Evolutionary conservation across 2,797 vertebrate genomes (phyloP).

Genomic region (Anniella stebbinsi): DNA sequence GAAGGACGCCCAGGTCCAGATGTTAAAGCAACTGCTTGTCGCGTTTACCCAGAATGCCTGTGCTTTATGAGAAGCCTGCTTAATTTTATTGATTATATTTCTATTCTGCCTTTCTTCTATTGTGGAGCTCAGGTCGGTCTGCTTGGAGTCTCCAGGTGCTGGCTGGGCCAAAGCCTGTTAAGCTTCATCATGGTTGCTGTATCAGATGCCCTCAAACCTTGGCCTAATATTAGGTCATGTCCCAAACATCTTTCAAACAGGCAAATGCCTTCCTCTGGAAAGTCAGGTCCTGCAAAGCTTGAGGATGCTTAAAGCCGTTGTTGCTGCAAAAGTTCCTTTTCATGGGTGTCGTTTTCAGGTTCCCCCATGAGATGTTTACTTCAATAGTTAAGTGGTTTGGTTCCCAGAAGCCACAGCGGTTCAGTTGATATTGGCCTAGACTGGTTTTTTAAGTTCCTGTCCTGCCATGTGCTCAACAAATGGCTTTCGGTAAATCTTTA

Average conservation of each 20-base stretch:
- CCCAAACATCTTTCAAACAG: not conserved
- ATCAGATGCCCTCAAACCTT: not conserved
- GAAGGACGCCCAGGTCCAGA: not conserved
- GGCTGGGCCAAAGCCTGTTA: not conserved
- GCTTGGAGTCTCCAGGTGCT: not conserved
- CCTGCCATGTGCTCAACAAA: not conserved
- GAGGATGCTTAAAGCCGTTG: not conserved
- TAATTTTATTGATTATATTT: not conserved
- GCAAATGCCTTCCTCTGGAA: not conserved
- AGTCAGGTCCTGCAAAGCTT: not conserved
- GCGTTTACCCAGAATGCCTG: not conserved
- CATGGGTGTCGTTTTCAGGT: not conserved
- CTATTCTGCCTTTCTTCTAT: not conserved
- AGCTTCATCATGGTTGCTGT: not conserved
- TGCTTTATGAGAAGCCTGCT: not conserved
- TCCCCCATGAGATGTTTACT: not conserved
- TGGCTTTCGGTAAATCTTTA: not conserved
- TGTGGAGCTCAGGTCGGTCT: not conserved
- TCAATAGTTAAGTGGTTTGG: too few relatives aligned
- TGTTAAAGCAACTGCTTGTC: not conserved
- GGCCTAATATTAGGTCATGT: not conserved
- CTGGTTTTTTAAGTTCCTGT: not conserved
- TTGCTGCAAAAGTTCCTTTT: too few relatives aligned
- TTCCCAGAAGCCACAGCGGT: not conserved
- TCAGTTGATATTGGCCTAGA: not conserved